Percentiles rank a stretch among this genome's conserved stretches.
These are phyloP conservation scores for Yponomeuta malinellus DNA, from an alignment of 2,888 invertebrate species.

Conservation along the genomic window DNA sequence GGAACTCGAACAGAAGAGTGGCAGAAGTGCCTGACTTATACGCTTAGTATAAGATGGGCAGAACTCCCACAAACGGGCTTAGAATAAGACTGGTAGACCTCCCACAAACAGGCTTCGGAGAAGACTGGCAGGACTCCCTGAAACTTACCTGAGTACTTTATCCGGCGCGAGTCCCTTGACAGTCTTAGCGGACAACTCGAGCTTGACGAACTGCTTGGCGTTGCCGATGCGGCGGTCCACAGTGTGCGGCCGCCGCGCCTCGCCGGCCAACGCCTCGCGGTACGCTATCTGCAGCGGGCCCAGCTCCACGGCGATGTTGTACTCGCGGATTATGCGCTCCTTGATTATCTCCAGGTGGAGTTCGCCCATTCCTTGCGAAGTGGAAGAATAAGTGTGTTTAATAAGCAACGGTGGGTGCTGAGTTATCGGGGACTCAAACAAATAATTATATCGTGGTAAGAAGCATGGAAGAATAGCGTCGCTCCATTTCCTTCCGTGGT, in stretches of 20 bases:
- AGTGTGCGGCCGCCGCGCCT: constrained; percentile 56
- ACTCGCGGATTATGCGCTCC: constrained; percentile 90
- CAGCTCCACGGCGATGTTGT: constrained; percentile 92
- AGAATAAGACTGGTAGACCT: too few species aligned
- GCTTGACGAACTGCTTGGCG: constrained; percentile 74
- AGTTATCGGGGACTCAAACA: too few species aligned
- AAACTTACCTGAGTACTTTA: constrained; percentile 63
- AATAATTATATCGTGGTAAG: too few species aligned
- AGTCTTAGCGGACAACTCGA: constrained; percentile 74
- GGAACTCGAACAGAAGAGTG: too few species aligned
- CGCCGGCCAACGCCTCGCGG: constrained; percentile 80
- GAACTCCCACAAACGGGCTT: too few species aligned
- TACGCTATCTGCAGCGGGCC: constrained; percentile 96
- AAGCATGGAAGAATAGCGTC: too few species aligned
- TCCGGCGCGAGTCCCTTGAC: constrained; percentile 52
- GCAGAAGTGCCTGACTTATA: too few species aligned
- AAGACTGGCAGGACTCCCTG: background rate
- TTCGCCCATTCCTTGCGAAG: constrained; percentile 92
- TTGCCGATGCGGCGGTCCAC: constrained; percentile 80
- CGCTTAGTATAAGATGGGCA: too few species aligned
- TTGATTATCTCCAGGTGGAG: constrained; percentile 96
- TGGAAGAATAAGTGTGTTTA: too few species aligned
- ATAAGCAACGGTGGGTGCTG: too few species aligned
- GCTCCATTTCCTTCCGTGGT: too few species aligned
- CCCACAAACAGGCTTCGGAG: too few species aligned